phyloP scores from a whole-genome alignment of 2,888 invertebrate species.

The Antitype chi region DNA sequence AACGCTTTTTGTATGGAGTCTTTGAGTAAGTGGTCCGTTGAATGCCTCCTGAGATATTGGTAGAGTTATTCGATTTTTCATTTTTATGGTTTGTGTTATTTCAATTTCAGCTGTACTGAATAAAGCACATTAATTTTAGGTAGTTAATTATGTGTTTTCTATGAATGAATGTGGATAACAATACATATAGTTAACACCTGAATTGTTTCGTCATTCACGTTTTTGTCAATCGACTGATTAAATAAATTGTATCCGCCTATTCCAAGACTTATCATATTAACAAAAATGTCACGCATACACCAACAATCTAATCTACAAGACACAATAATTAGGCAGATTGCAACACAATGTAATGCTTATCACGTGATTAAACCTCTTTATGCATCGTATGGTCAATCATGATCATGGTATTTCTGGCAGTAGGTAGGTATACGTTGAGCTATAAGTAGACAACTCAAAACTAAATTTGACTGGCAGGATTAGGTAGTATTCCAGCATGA shows the following conservation, averaged over 20 bases:
- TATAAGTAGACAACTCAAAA: no score
- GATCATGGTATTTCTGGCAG: constrained; percentile 5
- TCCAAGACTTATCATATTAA: constrained; percentile 6
- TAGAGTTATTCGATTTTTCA: background rate
- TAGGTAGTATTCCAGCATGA: background rate
- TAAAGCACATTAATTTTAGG: background rate
- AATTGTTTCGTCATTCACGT: background rate
- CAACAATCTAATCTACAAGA: constrained; percentile 31
- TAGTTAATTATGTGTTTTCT: background rate
- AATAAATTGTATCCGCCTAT: constrained; percentile 16
- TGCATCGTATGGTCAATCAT: constrained; percentile 8
- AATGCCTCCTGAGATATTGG: background rate
- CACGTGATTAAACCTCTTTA: constrained; percentile 9
- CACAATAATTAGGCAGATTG: constrained; percentile 16
- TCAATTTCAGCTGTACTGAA: background rate
- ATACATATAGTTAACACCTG: background rate
- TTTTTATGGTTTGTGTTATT: background rate
- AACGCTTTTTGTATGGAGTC: no score
- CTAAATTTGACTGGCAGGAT: background rate
- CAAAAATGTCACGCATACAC: constrained; percentile 3
- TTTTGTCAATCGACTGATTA: background rate
- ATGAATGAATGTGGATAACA: constrained; percentile 14
- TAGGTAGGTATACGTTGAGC: background rate
- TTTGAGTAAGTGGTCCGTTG: background rate
- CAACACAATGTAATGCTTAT: constrained; percentile 16